Base-by-base conservation (phyloP, 1,140 invertebrate species). In the Belonocnema kinseyi region DNA sequence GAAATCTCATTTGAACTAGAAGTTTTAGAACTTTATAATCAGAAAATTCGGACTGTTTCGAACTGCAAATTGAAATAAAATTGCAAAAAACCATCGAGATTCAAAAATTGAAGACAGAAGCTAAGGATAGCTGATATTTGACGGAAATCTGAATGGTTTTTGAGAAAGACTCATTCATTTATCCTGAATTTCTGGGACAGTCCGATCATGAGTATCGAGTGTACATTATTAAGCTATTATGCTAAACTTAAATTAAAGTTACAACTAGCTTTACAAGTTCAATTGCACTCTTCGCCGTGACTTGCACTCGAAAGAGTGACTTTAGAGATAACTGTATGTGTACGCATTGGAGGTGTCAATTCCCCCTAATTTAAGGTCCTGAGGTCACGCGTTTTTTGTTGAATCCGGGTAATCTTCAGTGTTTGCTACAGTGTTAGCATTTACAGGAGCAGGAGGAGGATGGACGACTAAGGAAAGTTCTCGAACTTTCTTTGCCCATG, bases 401-500 rank as follows among this genome's bases (percentile, higher is more conserved):
- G 77, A 46, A 16, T 84, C 79, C 7, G 82, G 76, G 21, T 82
- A 17, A 76, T 76, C 10, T 83, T 77, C 50, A 81, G 77, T 52
- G 79, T 86, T n/a, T 83, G 79, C 21, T 76, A 75, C 50, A 88
- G 75, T 10, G 84, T 82, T 16, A 33, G 58, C 0, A 66, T 40
- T 66, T 6, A 66, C 14, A n/a, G 61, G 61, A 8, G 21, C 14
- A n/a, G 61, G 61, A 8, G 21, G 61, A 16, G 13, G 40, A 46
- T 46, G 40, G 40, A 46, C 21, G 10, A 40, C 61, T 21, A 66
- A 40, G 0, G 61, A 66, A 40, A 90, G 85, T 74, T 89, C 81
- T 33, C 86, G 86, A 33, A 89, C 90, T 81, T 87, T 91, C 6
- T 85, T 87, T 50, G 85, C 85, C 90, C 90, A 91, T 46, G 85